phyloP scores from a whole-genome alignment of 2,113 vertebrate species.

The Hydropotes inermis region DNA sequence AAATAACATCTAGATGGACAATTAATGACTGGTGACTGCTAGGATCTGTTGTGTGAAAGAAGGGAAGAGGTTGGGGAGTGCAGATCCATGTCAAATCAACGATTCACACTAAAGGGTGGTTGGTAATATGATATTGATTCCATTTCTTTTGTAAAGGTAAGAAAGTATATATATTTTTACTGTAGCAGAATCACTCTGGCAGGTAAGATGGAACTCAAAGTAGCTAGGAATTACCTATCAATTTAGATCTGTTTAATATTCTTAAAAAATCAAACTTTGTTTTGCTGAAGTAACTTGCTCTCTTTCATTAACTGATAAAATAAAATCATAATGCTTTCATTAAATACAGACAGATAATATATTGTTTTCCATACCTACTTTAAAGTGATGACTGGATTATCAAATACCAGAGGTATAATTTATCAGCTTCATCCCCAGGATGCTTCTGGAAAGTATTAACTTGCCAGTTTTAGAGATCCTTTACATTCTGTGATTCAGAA shows the following conservation, averaged over 20 bases:
- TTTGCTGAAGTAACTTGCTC: background rate
- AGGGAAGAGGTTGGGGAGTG: rapidly evolving
- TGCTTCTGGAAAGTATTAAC: background rate
- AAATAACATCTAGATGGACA: background rate
- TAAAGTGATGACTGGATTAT: background rate
- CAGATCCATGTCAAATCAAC: background rate
- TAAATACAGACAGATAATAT: background rate
- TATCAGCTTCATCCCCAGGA: background rate
- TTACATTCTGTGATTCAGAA: background rate
- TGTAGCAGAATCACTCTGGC: background rate
- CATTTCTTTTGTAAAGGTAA: background rate
- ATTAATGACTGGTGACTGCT: background rate
- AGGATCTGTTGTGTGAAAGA: background rate
- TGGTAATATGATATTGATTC: background rate
- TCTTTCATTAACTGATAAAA: background rate
- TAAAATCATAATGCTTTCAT: background rate
- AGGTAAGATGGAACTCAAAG: background rate
- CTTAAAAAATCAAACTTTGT: background rate
- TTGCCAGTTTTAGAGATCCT: background rate
- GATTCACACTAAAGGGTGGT: background rate
- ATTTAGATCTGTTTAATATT: background rate
- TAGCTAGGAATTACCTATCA: background rate
- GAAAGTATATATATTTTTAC: background rate
- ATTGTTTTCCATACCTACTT: background rate
- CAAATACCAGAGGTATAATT: background rate